phyloP scores from a whole-genome alignment of 53 echinoderm and acorn worm genomes.

The Zoroaster sp. region DNA sequence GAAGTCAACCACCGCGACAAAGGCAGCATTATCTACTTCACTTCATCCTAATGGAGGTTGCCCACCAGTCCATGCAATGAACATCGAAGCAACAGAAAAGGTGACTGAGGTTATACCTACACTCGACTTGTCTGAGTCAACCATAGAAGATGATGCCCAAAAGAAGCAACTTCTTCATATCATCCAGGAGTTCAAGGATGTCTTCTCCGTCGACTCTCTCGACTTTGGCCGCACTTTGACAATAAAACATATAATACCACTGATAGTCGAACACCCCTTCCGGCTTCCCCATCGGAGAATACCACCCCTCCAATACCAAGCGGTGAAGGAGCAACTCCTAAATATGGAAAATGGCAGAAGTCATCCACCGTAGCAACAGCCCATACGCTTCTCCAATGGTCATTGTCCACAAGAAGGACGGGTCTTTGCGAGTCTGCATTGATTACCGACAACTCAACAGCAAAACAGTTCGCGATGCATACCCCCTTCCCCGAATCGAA shows the following conservation, averaged over 20 bases:
- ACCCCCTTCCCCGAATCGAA: no score
- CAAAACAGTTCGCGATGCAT: no score
- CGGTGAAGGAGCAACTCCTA: background rate
- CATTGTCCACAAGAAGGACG: no score
- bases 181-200: background rate
- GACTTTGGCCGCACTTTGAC: constrained; percentile 11
- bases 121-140: background rate
- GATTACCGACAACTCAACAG: no score
- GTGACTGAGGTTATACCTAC: background rate
- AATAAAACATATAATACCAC: constrained; percentile 1
- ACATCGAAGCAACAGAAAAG: background rate
- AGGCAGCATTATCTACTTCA: background rate
- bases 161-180: background rate
- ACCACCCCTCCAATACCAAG: constrained; percentile 13
- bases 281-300: constrained; percentile 24
- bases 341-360: constrained; percentile 4
- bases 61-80: background rate
- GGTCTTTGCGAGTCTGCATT: no score
- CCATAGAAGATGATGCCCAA: background rate
- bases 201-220: background rate
- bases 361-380: background rate
- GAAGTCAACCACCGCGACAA: background rate
- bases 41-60: background rate
- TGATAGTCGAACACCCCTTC: background rate
- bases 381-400: background rate